Evolutionary conservation across 1,140 invertebrate species (phyloP).

Genomic region (Drosophila tropicalis): DNA sequence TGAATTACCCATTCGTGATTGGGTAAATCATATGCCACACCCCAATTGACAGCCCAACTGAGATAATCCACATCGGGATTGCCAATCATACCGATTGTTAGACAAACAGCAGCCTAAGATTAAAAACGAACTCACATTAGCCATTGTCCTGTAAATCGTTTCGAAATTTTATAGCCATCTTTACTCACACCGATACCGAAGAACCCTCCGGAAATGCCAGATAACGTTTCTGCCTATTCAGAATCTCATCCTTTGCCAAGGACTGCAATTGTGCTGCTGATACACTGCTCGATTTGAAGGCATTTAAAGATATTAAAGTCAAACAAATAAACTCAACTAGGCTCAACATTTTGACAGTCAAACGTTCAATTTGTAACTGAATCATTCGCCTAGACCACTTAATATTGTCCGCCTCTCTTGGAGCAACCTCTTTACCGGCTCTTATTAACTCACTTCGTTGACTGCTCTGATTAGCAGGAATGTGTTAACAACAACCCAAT

Average conservation of each 20-base stretch:
- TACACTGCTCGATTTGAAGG: not conserved
- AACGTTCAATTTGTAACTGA: slow-evolving; percentile 49
- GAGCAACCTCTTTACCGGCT: slow-evolving; percentile 20
- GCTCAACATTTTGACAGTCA: slow-evolving; percentile 41
- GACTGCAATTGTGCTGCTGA: not conserved
- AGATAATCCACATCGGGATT: slow-evolving; percentile 75
- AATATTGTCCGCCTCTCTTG: not conserved
- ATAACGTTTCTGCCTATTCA: slow-evolving; percentile 76
- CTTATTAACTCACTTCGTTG: slow-evolving; percentile 55
- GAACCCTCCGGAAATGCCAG: slow-evolving; percentile 83
- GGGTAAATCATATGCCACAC: slow-evolving; percentile 89
- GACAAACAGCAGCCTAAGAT: slow-evolving; percentile 71
- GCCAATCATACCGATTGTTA: slow-evolving; percentile 78
- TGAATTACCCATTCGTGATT: slow-evolving; percentile 87
- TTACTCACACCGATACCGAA: slow-evolving; percentile 79
- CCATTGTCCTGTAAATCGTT: not conserved
- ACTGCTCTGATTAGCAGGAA: slow-evolving; percentile 58
- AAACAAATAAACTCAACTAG: slow-evolving; percentile 11
- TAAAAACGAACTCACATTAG: not conserved
- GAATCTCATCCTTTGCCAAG: slow-evolving; percentile 28
- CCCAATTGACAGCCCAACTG: slow-evolving; percentile 86
- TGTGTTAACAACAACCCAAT: slow-evolving; percentile 41
- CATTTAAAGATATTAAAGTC: not conserved
- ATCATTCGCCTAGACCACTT: not conserved
- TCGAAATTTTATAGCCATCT: not conserved